phyloP scores from a whole-genome alignment of 2,888 invertebrate species.

The Drosophila sordidula region DNA sequence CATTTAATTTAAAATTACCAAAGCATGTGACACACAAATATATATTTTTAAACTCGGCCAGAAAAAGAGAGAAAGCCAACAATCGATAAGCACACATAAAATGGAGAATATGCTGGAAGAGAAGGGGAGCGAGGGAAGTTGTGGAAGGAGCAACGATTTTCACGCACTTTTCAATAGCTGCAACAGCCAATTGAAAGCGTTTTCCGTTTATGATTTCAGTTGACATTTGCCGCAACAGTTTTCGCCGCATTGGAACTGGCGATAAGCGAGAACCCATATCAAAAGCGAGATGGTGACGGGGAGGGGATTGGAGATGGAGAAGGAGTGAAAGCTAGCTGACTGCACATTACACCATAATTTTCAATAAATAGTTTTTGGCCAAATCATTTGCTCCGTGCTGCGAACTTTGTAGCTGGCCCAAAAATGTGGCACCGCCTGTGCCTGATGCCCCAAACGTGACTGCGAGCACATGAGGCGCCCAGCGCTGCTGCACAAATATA shows the following conservation, averaged over 20 bases:
- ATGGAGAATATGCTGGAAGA: neutral
- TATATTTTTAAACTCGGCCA: slow-evolving; percentile 2
- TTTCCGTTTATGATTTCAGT: slow-evolving; percentile 44
- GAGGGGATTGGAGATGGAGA: too few species aligned
- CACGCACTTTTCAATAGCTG: slow-evolving; percentile 37
- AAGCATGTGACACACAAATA: slow-evolving; percentile 11
- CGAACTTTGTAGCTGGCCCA: slow-evolving; percentile 43
- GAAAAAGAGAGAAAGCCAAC: neutral
- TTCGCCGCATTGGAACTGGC: slow-evolving; percentile 30
- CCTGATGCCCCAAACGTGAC: slow-evolving; percentile 74
- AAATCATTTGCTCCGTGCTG: slow-evolving; percentile 69
- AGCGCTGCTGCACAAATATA: slow-evolving; percentile 41
- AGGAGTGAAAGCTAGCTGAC: slow-evolving; percentile 20
- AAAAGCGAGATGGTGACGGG: neutral
- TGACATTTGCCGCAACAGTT: slow-evolving; percentile 37
- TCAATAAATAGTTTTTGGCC: slow-evolving; percentile 75
- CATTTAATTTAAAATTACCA: slow-evolving; percentile 11
- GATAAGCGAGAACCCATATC: slow-evolving; percentile 22
- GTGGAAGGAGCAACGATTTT: slow-evolving; percentile 17
- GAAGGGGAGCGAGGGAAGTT: neutral
- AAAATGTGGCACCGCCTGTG: slow-evolving; percentile 68
- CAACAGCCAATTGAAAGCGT: slow-evolving; percentile 37
- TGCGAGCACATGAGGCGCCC: slow-evolving; percentile 52
- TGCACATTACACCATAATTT: slow-evolving; percentile 72
- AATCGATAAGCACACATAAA: slow-evolving; percentile 29